phyloP scores from a whole-genome alignment of 1,140 invertebrate species.

The Phocides pigmalion region DNA sequence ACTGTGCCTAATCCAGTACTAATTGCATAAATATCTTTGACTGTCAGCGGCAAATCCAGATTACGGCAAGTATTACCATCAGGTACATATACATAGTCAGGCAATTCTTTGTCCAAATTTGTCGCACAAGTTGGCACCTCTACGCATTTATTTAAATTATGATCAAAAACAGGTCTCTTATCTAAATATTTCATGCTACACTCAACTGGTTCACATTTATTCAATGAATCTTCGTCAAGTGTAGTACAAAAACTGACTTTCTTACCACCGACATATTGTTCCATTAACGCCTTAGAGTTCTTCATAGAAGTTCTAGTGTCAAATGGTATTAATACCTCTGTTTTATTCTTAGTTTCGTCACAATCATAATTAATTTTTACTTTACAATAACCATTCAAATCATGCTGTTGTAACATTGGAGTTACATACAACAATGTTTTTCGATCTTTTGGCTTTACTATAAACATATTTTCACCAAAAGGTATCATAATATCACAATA shows the following conservation, averaged over 20 bases:
- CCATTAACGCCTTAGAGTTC: constrained; percentile 36
- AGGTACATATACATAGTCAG: constrained; percentile 53
- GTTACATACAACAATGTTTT: constrained; percentile 54
- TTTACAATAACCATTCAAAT: constrained; percentile 58
- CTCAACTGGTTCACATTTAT: constrained; percentile 53
- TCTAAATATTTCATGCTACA: constrained; percentile 66
- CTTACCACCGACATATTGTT: constrained; percentile 40
- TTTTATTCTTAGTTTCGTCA: constrained; percentile 34
- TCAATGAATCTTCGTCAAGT: constrained; percentile 55
- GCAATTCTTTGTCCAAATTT: constrained; percentile 48
- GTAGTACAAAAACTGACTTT: constrained; percentile 44
- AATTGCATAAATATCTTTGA: constrained; percentile 61
- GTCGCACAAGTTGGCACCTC: constrained; percentile 44
- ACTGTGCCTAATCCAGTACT: constrained; percentile 55
- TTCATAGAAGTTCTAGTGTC: constrained; percentile 49
- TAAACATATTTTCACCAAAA: constrained; percentile 37
- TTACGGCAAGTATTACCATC: constrained; percentile 63
- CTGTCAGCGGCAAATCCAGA: constrained; percentile 50
- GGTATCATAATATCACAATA: constrained; percentile 48
- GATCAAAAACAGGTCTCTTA: constrained; percentile 48
- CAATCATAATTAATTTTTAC: constrained; percentile 52
- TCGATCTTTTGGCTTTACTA: constrained; percentile 47
- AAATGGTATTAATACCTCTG: constrained; percentile 51
- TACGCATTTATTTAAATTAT: constrained; percentile 46
- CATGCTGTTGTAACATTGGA: constrained; percentile 53